Conservation (phyloP, 2,888 invertebrate species). For the Eristalis pertinax region DNA sequence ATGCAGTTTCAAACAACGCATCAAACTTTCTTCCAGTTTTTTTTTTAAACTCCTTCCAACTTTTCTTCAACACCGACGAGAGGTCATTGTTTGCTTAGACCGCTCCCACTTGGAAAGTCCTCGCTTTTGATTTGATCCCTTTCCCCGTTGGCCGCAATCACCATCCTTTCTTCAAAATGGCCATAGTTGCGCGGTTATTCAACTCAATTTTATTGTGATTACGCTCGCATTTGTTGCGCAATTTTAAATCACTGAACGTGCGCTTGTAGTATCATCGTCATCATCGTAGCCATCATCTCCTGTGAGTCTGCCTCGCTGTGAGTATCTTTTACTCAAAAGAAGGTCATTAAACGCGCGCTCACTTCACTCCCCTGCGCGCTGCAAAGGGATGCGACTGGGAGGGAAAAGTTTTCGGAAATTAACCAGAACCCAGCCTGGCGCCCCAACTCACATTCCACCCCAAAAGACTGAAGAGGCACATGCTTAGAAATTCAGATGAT, state of each 20-base stretch:
- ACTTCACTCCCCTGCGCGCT: not conserved
- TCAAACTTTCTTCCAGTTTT: not conserved
- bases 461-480: conserved; percentile 8
- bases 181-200: conserved; percentile 61
- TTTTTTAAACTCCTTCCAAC: conserved; percentile 21
- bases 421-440: not conserved
- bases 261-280: not conserved
- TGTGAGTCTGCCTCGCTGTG: not conserved
- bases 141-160: not conserved
- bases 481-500: conserved; percentile 62
- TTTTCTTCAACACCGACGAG: conserved; percentile 41
- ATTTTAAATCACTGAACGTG: conserved; percentile 57
- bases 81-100: conserved; percentile 37
- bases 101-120: not conserved
- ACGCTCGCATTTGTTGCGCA: conserved; percentile 67
- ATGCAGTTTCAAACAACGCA: conserved; percentile 29
- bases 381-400: not conserved
- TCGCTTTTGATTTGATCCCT: conserved; percentile 5
- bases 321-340: conserved; percentile 31
- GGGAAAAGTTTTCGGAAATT: conserved; percentile 8
- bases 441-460: too few species aligned
- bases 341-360: conserved; percentile 59
- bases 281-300: not conserved
- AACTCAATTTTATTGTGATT: conserved; percentile 67
- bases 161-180: not conserved